Base-by-base conservation (phyloP, 2,113 vertebrate species). In the Balaenoptera acutorostrata region DNA sequence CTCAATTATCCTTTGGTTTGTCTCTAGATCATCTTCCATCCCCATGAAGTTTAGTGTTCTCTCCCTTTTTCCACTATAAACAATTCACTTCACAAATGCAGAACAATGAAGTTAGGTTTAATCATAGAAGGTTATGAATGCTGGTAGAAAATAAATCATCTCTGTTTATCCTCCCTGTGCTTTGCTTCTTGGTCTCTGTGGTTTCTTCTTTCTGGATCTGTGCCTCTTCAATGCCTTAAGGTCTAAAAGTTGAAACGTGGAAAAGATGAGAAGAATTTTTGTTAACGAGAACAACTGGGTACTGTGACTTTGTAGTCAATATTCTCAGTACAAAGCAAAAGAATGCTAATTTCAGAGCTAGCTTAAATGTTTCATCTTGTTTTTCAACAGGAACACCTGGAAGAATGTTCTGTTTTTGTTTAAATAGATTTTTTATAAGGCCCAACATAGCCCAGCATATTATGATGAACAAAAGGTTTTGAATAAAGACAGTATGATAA, bases 61-160 rank as follows among this genome's bases (percentile, higher is more conserved):
- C 20, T 85, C 3, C 29, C 25, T 41, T 84, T 49, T 83, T 55
- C 89, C 11, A 33, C 33, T 55, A 52, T n/a, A 96, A 95, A 94
- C n/a, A 95, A 88, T 63, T 80, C 33, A 41, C 25, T 94, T 88
- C 69, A 87, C 46, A 78, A 95, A 91, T 69, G 21, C 33, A 74
- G 20, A 94, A 93, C 46, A 72, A 94, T 46, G 49, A 96, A 96
- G 84, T 92, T 74, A 69, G 55, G 18, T 17, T 95, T 72, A 36
- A 78, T 90, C 41, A 74, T 39, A 64, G 64, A 75, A 96, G 52
- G 23, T 85, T 33, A 46, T 63, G 15, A 89, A 72, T 74, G 59
- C 17, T 78, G 31, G 69, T 14, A 90, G 36, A 90, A 97, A 74
- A 92, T 83, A 59, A 90, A 69, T 88, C 41, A 10, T 23, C 78